Evolutionary conservation across 2,113 vertebrate species (phyloP).

Genomic region (Antechinus flavipes): DNA sequence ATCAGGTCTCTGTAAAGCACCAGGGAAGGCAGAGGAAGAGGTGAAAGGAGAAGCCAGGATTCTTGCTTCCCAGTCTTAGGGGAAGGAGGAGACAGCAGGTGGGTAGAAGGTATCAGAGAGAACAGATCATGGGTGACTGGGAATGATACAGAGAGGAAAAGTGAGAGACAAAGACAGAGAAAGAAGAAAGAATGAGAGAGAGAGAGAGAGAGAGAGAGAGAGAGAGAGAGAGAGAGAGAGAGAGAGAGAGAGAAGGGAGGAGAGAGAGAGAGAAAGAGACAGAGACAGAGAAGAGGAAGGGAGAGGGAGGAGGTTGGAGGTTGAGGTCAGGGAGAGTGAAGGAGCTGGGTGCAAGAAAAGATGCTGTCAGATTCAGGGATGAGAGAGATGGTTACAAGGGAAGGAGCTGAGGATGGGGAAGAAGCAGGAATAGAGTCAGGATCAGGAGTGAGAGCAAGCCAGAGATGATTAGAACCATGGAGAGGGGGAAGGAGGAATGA

Average conservation of each 20-base stretch:
- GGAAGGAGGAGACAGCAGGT: background rate
- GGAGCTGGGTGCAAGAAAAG: fast-evolving
- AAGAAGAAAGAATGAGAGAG: no score
- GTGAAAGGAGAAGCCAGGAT: background rate
- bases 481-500: background rate
- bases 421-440: background rate
- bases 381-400: fast-evolving
- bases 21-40: background rate
- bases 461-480: background rate
- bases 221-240: no score
- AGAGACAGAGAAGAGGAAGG: no score
- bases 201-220: no score
- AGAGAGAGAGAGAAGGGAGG: background rate
- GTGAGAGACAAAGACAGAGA: no score
- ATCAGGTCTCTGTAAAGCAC: background rate
- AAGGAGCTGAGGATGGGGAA: no score
- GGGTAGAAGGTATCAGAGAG: background rate
- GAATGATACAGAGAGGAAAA: background rate
- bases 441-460: background rate
- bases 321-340: background rate
- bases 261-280: no score
- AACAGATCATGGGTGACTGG: background rate
- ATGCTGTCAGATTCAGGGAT: background rate
- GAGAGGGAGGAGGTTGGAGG: background rate
- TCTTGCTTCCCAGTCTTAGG: background rate